Conservation (phyloP, 2,113 vertebrate genomes). For the Meleagris gallopavo region DNA sequence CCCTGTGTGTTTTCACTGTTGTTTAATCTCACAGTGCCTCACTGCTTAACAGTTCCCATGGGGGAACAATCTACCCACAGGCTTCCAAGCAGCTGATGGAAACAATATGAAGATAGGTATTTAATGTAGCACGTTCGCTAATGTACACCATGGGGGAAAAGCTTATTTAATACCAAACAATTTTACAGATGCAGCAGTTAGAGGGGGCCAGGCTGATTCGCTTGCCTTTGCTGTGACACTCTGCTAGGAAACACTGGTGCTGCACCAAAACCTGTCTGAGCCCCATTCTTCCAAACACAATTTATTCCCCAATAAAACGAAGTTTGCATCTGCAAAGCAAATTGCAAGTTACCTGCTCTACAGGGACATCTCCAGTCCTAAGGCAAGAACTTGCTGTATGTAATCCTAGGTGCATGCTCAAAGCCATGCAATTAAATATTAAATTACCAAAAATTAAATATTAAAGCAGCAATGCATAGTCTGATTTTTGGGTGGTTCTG, state of each 20-base stretch:
- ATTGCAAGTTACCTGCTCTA: background rate
- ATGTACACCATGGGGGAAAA: background rate
- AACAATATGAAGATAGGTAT: conserved; percentile 20
- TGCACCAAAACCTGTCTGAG: background rate
- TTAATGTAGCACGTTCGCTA: background rate
- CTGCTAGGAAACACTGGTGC: background rate
- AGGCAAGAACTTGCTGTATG: rapidly evolving
- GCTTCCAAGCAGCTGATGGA: conserved; percentile 36
- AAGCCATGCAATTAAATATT: rapidly evolving
- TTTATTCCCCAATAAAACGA: background rate
- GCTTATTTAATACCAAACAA: conserved; percentile 26
- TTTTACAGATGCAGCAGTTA: conserved; percentile 2
- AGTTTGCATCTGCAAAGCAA: background rate
- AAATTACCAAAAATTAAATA: background rate
- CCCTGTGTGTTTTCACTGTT: background rate
- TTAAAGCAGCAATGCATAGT: rapidly evolving
- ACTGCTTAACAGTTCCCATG: background rate
- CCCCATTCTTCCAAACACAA: background rate
- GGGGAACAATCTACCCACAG: conserved; percentile 52
- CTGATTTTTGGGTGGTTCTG: too few species aligned
- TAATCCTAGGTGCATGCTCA: background rate
- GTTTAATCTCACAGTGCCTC: conserved; percentile 52
- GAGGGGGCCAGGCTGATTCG: background rate
- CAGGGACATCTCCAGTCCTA: background rate
- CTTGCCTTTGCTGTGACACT: background rate